phyloP scores from a whole-genome alignment of 2,113 vertebrate genomes.

The Lepidothrix coronata region DNA sequence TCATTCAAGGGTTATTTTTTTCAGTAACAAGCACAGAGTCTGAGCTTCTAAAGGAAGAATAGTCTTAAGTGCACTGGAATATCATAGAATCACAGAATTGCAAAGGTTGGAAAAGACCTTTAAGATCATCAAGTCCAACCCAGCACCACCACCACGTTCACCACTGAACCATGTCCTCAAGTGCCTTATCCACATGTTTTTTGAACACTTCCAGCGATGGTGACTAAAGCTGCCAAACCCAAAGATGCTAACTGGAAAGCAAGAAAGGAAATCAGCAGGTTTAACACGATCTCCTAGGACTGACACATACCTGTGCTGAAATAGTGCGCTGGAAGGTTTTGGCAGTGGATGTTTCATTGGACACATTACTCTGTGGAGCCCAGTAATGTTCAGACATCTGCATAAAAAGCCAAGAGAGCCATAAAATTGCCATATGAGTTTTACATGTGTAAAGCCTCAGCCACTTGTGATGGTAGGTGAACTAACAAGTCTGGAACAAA shows the following conservation, averaged over 20 bases:
- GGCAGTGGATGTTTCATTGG: constrained; percentile 97
- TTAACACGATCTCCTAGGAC: neutral
- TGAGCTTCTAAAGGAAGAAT: neutral
- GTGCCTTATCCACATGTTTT: neutral
- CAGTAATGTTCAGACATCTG: constrained; percentile 99
- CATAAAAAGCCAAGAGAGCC: constrained; percentile 18
- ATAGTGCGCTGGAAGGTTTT: constrained; percentile 99
- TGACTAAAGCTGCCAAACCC: neutral
- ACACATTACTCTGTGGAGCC: constrained; percentile 97
- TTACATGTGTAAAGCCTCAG: neutral
- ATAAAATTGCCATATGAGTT: neutral
- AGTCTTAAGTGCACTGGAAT: neutral
- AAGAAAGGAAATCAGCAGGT: neutral
- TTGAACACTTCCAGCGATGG: neutral
- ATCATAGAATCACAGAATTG: neutral
- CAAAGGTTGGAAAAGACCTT: neutral
- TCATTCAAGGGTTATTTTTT: neutral
- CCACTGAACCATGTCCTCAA: neutral
- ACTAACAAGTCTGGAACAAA: neutral
- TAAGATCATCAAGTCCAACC: neutral
- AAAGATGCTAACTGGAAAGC: neutral
- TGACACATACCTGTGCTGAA: constrained; percentile 89
- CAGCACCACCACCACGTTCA: neutral
- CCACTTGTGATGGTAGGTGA: neutral
- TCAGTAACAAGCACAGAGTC: neutral